phyloP scores from a whole-genome alignment of 2,113 vertebrate genomes.

The Menura novaehollandiae region DNA sequence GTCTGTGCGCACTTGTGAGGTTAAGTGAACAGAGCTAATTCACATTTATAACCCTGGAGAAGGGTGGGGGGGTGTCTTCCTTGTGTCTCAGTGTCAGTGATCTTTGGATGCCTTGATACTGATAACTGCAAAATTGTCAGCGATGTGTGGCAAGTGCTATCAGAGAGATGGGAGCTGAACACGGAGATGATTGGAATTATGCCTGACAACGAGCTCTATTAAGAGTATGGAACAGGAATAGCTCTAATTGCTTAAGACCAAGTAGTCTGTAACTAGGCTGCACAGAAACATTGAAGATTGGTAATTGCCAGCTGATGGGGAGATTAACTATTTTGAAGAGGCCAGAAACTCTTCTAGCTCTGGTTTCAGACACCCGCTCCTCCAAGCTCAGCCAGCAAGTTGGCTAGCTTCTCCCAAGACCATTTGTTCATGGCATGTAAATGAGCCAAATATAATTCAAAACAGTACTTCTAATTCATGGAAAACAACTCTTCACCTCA shows the following conservation, averaged over 20 bases:
- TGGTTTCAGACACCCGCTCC: not conserved
- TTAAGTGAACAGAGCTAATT: not conserved
- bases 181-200: not conserved
- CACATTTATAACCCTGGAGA: not conserved
- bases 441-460: not conserved
- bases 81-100: not conserved
- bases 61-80: not conserved
- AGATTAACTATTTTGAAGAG: not conserved
- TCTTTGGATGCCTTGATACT: not conserved
- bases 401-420: not conserved
- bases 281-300: not conserved
- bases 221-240: not conserved
- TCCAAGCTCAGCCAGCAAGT: not conserved
- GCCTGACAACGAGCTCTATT: not conserved
- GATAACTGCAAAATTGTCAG: not conserved
- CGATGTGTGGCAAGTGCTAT: not conserved
- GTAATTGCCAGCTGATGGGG: too few relatives aligned
- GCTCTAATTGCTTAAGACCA: constrained; percentile 25
- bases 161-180: not conserved
- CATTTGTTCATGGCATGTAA: not conserved
- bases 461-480: not conserved
- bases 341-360: not conserved
- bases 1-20: not conserved
- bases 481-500: not conserved
- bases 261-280: not conserved